phyloP scores from a whole-genome alignment of 2,888 invertebrate species.

The Eupithecia tripunctaria region DNA sequence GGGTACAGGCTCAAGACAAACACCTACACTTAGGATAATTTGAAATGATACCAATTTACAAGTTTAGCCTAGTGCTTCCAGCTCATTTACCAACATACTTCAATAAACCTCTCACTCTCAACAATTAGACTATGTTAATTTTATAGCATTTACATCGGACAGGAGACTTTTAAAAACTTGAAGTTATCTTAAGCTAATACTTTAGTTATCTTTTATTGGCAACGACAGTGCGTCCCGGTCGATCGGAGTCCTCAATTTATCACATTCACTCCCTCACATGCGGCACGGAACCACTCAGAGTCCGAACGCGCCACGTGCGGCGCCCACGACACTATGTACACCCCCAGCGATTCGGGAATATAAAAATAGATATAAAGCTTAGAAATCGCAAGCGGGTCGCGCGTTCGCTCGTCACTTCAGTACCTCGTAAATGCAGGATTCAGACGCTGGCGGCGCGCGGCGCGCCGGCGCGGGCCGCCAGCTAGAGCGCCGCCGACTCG shows the following conservation, averaged over 20 bases:
- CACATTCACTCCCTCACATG: slow-evolving; percentile 36
- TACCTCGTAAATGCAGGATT: slow-evolving; percentile 75
- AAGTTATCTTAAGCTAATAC: slow-evolving; percentile 50
- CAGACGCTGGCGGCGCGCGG: slow-evolving; percentile 76
- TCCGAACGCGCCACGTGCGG: slow-evolving; percentile 33
- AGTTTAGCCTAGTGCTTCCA: slow-evolving; percentile 46
- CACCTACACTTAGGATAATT: slow-evolving; percentile 44
- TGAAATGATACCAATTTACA: slow-evolving; percentile 56
- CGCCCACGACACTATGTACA: slow-evolving; percentile 59
- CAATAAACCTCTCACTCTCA: slow-evolving; percentile 50
- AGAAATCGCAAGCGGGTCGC: slow-evolving; percentile 65
- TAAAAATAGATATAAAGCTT: slow-evolving; percentile 78
- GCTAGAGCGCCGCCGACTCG: slow-evolving; percentile 90
- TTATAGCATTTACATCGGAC: slow-evolving; percentile 51
- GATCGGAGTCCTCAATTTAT: slow-evolving; percentile 37
- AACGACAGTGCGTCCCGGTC: slow-evolving; percentile 31
- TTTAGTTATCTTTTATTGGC: slow-evolving; percentile 47
- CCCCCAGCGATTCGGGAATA: slow-evolving; percentile 62
- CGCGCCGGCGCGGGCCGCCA: slow-evolving; percentile 64
- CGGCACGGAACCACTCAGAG: slow-evolving; percentile 29
- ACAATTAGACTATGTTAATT: slow-evolving; percentile 48
- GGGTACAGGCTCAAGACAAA: slow-evolving; percentile 42
- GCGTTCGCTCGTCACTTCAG: slow-evolving; percentile 67
- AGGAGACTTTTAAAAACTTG: slow-evolving; percentile 44
- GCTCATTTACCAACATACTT: slow-evolving; percentile 45